A percentile compares a stretch with the other conserved stretches of the same genome.
These are phyloP conservation scores for Pardosa pseudoannulata DNA, from an alignment of 2,888 invertebrate genomes.

Conservation along the genomic window DNA sequence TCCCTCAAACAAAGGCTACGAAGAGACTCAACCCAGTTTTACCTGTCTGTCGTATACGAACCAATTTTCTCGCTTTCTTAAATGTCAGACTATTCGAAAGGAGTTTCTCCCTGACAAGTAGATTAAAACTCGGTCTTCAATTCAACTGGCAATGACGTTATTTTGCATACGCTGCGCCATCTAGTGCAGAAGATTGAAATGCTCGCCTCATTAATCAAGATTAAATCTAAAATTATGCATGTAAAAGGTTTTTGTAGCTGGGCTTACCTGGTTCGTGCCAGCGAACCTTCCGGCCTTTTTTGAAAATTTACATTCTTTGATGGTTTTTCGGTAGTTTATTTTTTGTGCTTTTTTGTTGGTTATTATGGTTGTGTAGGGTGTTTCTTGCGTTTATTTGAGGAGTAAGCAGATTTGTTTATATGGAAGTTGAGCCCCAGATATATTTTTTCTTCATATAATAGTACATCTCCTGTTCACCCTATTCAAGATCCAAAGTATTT, in stretches of 20 bases:
- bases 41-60: conserved; percentile 8
- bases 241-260: neutral
- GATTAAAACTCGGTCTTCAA: conserved; percentile 32
- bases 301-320: conserved; percentile 27
- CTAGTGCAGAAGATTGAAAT: conserved; percentile 20
- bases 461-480: neutral
- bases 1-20: conserved; percentile 10
- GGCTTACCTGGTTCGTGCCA: conserved; percentile 11
- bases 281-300: conserved; percentile 27
- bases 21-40: conserved; percentile 13
- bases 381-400: neutral
- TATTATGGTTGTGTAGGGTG: neutral
- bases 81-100: conserved; percentile 27
- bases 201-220: conserved; percentile 34
- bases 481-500: neutral
- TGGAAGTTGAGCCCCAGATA: neutral
- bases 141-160: conserved; percentile 19
- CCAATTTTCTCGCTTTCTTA: conserved; percentile 25
- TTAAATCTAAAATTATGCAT: conserved; percentile 34
- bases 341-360: neutral
- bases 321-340: conserved; percentile 20
- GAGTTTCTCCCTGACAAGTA: conserved; percentile 24
- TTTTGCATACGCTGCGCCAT: conserved; percentile 38
- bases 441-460: neutral
- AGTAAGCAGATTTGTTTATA: neutral